phyloP scores from a whole-genome alignment of 2,113 vertebrate genomes.

The Noctilio leporinus region DNA sequence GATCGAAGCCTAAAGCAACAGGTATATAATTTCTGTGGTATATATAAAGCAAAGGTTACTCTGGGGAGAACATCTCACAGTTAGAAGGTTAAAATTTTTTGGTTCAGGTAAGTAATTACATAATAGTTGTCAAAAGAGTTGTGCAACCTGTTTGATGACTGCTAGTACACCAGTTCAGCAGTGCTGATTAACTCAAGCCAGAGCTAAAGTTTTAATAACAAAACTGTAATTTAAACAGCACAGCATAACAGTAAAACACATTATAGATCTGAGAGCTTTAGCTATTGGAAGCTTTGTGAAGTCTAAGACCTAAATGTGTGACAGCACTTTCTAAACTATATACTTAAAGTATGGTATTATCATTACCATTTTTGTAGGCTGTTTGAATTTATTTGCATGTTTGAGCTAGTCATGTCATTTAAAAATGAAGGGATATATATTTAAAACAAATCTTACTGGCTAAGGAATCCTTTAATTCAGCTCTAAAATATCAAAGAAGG shows the following conservation, averaged over 20 bases:
- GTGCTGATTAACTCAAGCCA: not conserved
- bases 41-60: not conserved
- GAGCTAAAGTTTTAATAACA: not conserved
- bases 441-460: not conserved
- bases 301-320: not conserved
- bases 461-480: constrained; percentile 22
- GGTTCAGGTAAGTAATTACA: not conserved
- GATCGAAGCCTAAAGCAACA: not conserved
- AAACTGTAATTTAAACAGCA: constrained; percentile 7
- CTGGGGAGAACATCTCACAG: not conserved
- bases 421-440: constrained; percentile 9
- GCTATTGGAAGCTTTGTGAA: not conserved
- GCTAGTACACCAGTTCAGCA: not conserved
- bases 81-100: not conserved
- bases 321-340: not conserved
- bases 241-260: not conserved
- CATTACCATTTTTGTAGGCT: not conserved
- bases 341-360: not conserved
- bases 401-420: not conserved
- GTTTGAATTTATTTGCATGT: not conserved
- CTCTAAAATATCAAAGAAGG: not conserved
- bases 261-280: not conserved
- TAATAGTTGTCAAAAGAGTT: constrained; percentile 7
- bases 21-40: not conserved
- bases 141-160: not conserved